A percentile compares a stretch with the other conserved stretches of the same genome.
Conservation (phyloP, 2,113 vertebrate genomes). For the Meleagris gallopavo region DNA sequence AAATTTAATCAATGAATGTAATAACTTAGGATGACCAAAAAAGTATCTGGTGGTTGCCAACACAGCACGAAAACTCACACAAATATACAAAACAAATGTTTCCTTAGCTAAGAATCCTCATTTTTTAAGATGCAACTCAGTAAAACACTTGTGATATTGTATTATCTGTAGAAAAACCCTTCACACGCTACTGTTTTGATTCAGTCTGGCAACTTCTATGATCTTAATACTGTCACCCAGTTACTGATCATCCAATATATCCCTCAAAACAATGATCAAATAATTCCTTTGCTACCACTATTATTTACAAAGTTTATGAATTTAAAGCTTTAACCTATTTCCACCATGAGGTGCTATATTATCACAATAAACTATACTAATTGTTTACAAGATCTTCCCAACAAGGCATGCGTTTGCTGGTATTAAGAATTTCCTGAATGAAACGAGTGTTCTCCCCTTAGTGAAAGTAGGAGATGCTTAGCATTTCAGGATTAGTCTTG, state of each 20-base stretch:
- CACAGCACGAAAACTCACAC: not conserved
- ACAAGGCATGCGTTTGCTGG: not conserved
- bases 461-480: not conserved
- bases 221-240: not conserved
- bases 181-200: not conserved
- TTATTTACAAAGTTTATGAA: not conserved
- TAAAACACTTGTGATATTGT: not conserved
- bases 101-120: not conserved
- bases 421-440: not conserved
- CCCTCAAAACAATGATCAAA: not conserved
- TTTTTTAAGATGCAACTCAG: not conserved
- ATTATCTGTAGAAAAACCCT: not conserved
- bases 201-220: not conserved
- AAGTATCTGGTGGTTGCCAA: not conserved
- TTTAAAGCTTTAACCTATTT: not conserved
- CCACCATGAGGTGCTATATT: not conserved
- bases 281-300: not conserved
- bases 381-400: not conserved
- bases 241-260: not conserved
- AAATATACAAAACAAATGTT: not conserved
- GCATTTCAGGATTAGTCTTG: not conserved
- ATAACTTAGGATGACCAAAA: not conserved
- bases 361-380: not conserved
- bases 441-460: not conserved
- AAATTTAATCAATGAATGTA: not conserved